Evolutionary conservation across 2,797 vertebrate genomes (phyloP).

Genomic region (Scomberomorus guttatus): DNA sequence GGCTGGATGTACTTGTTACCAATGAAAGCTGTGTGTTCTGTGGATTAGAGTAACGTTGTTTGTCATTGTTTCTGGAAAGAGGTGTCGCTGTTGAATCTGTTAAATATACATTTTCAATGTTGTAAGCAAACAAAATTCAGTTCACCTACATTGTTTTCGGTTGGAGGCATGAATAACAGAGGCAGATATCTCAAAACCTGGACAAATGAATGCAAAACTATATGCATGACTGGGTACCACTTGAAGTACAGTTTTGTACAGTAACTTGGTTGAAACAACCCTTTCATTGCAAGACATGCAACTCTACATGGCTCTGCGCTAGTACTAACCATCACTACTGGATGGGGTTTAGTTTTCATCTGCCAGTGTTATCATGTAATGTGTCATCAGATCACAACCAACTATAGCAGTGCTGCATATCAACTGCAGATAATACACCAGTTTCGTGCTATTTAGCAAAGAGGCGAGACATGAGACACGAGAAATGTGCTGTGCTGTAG

Average conservation of each 20-base stretch:
- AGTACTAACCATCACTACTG: conserved; percentile 69
- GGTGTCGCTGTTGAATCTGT: conserved; percentile 9
- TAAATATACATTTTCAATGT: conserved; percentile 7
- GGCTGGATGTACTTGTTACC: neutral
- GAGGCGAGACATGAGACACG: conserved; percentile 1
- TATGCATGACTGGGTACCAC: conserved; percentile 9
- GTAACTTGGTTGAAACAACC: conserved; percentile 10
- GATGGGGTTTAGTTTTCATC: conserved; percentile 32
- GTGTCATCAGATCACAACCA: neutral
- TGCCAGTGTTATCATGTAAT: conserved; percentile 22
- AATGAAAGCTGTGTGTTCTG: conserved; percentile 1
- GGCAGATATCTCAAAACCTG: conserved; percentile 9
- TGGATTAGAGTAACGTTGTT: neutral
- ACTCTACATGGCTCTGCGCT: conserved; percentile 58
- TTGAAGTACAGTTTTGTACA: neutral
- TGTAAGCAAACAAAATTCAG: conserved; percentile 20
- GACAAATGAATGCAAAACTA: conserved; percentile 20
- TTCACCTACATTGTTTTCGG: neutral
- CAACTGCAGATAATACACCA: conserved; percentile 19
- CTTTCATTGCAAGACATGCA: conserved; percentile 40
- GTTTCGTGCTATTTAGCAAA: conserved; percentile 27
- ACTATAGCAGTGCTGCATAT: conserved; percentile 17
- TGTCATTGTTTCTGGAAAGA: conserved; percentile 12
- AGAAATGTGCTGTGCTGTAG: neutral
- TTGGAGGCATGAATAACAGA: conserved; percentile 4